A percentile compares a stretch with the other conserved stretches of the same genome.
phyloP scores from a whole-genome alignment of 1,140 invertebrate species.

The Trypoxylus dichotomus region DNA sequence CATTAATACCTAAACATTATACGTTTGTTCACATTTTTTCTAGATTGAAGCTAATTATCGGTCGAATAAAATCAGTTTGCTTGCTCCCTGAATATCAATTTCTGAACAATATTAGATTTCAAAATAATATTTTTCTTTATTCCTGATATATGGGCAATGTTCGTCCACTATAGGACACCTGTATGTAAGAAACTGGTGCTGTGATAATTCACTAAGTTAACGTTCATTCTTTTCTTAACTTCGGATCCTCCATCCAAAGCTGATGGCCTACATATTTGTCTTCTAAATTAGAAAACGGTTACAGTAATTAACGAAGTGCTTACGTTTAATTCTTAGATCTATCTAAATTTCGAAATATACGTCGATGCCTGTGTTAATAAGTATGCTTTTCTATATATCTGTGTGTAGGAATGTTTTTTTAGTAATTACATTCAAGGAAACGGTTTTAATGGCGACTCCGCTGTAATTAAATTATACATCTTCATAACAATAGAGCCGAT shows the following conservation, averaged over 20 bases:
- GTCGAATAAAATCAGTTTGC: no score
- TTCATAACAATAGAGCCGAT: constrained; percentile 22
- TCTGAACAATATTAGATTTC: no score
- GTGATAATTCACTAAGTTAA: no score
- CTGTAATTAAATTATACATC: constrained; percentile 23
- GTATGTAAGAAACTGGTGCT: no score
- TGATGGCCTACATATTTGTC: neutral
- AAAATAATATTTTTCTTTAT: no score
- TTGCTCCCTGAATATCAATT: no score
- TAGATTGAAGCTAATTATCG: no score
- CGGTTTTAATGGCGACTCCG: constrained; percentile 16
- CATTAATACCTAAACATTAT: no score
- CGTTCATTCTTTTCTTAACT: neutral
- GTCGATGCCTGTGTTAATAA: neutral
- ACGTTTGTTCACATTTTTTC: no score
- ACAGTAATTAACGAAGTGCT: constrained; percentile 12
- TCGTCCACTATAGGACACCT: no score
- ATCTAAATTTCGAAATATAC: constrained; percentile 14
- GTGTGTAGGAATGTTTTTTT: constrained; percentile 14
- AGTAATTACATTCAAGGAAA: constrained; percentile 24
- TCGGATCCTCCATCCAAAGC: neutral
- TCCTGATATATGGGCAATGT: no score
- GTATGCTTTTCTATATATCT: constrained; percentile 11
- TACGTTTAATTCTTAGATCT: constrained; percentile 3
- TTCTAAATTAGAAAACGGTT: constrained; percentile 19